Base-by-base conservation (phyloP, 2,888 invertebrate genomes). In the Hypsopygia costalis region DNA sequence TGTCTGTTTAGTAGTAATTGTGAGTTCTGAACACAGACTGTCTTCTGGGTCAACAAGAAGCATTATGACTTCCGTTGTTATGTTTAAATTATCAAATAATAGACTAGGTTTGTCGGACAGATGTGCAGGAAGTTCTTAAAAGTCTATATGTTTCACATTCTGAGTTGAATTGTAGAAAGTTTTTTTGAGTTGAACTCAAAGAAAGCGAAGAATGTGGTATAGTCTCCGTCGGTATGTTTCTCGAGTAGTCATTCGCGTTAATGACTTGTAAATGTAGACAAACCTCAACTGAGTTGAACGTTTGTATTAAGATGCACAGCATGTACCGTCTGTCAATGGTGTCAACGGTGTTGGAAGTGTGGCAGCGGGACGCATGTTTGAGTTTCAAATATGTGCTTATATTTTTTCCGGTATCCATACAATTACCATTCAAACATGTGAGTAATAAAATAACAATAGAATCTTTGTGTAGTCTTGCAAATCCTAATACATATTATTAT, bases 21-120 rank as follows among this genome's bases (percentile, higher is more conserved):
- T 62, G 52, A 52, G 46, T 61, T 58, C 58, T 58, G 54, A 47
- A 51, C 55, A 53, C 56, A 69, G 66, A 62, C 74, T 69, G 70
- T 70, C 55, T 77, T 73, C 55, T 59, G 55, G 74, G 73, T 74
- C 72, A 59, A 54, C 60, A 39, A 36, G 37, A 31, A 35, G 9
- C 36, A 33, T 49, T 34, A 33, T 36, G 30, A 46, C 52, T 52
- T 64, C 65, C 58, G 60, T 55, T 46, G 48, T 21, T 34, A 32
- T 21, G 30, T 32, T 36, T 39, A 40, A 38, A 40, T 44, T 46
- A 28, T 36, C 11, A 3, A 29, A 21, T 36, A 20, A 6, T 32
- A 8, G 11, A 8, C 7, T 10, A 27, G 4, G 10, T 31, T 25
- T 25, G 3, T 2, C 1, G 7, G 6, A 1, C 11, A 16, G 11